phyloP scores from a whole-genome alignment of 2,888 invertebrate genomes.

The Eulithis testata region DNA sequence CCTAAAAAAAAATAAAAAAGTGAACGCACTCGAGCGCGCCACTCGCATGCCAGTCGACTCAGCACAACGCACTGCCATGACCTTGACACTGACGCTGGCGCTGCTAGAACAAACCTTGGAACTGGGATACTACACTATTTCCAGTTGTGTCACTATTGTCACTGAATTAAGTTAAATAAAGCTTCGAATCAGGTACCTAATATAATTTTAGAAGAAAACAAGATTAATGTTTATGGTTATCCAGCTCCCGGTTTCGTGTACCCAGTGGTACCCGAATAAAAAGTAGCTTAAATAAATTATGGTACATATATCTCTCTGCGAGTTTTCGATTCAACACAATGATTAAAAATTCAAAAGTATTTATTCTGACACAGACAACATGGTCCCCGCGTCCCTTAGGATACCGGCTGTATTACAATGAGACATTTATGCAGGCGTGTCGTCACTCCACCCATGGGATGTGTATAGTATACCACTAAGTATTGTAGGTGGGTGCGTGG shows the following conservation, averaged over 20 bases:
- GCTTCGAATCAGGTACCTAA: too few species aligned
- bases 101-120: slow-evolving; percentile 38
- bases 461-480: too few species aligned
- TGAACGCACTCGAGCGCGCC: slow-evolving; percentile 48
- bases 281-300: neutral
- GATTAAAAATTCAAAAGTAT: slow-evolving; percentile 12
- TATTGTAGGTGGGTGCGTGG: neutral
- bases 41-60: slow-evolving; percentile 23
- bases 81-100: slow-evolving; percentile 67
- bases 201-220: too few species aligned
- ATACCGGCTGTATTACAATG: slow-evolving; percentile 56
- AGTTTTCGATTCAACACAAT: slow-evolving; percentile 14
- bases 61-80: slow-evolving; percentile 48
- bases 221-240: too few species aligned
- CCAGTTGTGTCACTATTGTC: slow-evolving; percentile 3
- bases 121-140: slow-evolving; percentile 2
- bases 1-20: slow-evolving; percentile 42
- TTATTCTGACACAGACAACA: slow-evolving; percentile 26
- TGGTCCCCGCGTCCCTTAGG: slow-evolving; percentile 42
- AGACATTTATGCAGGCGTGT: slow-evolving; percentile 49
- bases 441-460: slow-evolving; percentile 11
- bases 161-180: too few species aligned
- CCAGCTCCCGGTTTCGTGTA: too few species aligned
- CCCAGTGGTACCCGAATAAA: too few species aligned
- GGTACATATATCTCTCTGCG: neutral